Evolutionary conservation across 2,797 vertebrate genomes (phyloP), one percentile per base, ranked within the genome.

Genomic region (Lateolabrax maculatus): DNA sequence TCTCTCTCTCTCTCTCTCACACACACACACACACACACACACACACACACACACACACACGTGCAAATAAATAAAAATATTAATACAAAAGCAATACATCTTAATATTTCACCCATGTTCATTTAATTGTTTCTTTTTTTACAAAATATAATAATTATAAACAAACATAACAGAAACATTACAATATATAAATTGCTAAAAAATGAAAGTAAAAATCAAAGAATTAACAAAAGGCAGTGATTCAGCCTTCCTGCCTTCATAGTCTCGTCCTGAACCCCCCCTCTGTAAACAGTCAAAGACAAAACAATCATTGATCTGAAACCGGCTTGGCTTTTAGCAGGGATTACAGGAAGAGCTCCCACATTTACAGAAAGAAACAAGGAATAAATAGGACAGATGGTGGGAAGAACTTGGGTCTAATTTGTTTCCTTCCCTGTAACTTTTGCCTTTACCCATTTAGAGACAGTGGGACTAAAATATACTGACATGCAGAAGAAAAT

Each of bases 141-240:
- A 92, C 90, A 95, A 95, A 95, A 93, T 87, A 91, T 72, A 91
- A 92, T 90, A 92, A 88, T 91, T 86, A 89, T 79, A 84, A 90
- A 87, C 73, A 85, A 86, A 84, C 77, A 89, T 36, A 88, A 92
- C 75, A 84, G 78, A 88, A 83, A 88, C 74, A 87, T 78, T 82
- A 89, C 78, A 87, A 90, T 84, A 90, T 85, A 90, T 68, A 93
- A 86, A 94, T 81, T 87, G 85, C 87, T 84, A 68, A 66, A 64
- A 75, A 83, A 75, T 64, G n/a, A 77, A 71, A 77, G 31, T 46
- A 41, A 76, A 80, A 60, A 82, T 79, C 48, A 64, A 71, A 79
- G 21, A 80, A 80, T 37, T 67, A 85, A 77, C 46, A 79, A 89
- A 88, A 90, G 84, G 83, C 86, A 92, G 84, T 88, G 78, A 81